Evolutionary conservation across 64 coral and sea anemone genomes (phyloP).

Genomic region (Astreopora myriophthalma): DNA sequence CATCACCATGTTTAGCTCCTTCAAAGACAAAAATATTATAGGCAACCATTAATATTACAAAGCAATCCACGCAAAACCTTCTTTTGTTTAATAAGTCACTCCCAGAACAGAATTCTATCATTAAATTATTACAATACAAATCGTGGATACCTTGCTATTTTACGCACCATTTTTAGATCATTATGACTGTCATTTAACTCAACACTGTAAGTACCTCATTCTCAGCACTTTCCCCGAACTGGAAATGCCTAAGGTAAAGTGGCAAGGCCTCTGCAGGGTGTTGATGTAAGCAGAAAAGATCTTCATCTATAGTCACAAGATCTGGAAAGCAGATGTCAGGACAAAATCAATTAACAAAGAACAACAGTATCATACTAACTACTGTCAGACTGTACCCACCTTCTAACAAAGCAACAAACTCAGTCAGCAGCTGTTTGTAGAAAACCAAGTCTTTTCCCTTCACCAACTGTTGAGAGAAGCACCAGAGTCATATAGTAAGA

Average conservation of each 20-base stretch:
- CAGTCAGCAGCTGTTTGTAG: slow-evolving; percentile 72
- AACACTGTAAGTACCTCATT: slow-evolving; percentile 58
- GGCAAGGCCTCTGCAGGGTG: slow-evolving; percentile 45
- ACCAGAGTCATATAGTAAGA: not conserved
- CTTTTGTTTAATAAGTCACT: too few species aligned
- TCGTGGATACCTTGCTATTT: too few species aligned
- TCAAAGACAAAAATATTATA: not conserved
- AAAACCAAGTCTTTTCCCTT: slow-evolving; percentile 89
- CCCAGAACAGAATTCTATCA: too few species aligned
- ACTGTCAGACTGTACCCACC: slow-evolving; percentile 43
- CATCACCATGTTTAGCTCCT: slow-evolving; percentile 37
- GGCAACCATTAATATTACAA: too few species aligned
- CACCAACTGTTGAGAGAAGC: slow-evolving; percentile 51
- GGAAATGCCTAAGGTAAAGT: slow-evolving; percentile 72
- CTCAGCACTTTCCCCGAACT: slow-evolving; percentile 64
- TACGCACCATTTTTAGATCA: too few species aligned
- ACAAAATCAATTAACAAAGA: too few species aligned
- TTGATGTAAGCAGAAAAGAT: not conserved
- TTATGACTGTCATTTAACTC: too few species aligned
- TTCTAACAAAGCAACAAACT: slow-evolving; percentile 70
- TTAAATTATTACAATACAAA: too few species aligned
- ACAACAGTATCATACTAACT: too few species aligned
- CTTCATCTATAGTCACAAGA: slow-evolving; percentile 60
- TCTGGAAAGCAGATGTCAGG: slow-evolving; percentile 36
- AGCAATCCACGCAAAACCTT: too few species aligned